phyloP scores from a whole-genome alignment of 2,888 invertebrate genomes.

The Parelbella ahira region DNA sequence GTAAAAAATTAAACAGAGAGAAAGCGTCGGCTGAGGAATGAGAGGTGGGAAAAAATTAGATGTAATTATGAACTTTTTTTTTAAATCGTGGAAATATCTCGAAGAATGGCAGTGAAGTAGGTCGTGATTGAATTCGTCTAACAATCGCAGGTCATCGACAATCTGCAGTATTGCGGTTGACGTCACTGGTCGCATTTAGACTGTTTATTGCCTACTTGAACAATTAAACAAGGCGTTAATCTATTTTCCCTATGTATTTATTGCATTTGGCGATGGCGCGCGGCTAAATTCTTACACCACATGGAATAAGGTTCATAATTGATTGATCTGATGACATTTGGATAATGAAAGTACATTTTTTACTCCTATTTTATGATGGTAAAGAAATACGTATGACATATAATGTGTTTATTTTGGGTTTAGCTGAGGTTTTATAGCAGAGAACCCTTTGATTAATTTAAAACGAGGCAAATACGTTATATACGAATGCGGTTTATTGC shows the following conservation, averaged over 20 bases:
- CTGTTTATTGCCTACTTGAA: constrained; percentile 9
- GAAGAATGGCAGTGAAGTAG: not conserved
- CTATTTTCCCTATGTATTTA: constrained; percentile 7
- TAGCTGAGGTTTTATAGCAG: too few species aligned
- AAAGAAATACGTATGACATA: constrained; percentile 2
- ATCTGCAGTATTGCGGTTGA: not conserved
- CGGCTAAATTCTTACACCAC: not conserved
- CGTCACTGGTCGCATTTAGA: constrained; percentile 13
- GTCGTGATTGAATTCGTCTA: not conserved
- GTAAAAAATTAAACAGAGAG: too few species aligned
- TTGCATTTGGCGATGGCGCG: not conserved
- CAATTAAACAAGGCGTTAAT: constrained; percentile 13
- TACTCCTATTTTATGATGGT: not conserved
- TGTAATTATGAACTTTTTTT: too few species aligned
- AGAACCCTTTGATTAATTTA: too few species aligned
- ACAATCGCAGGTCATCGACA: constrained; percentile 3
- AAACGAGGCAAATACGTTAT: too few species aligned
- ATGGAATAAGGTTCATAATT: not conserved
- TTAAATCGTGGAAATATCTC: too few species aligned
- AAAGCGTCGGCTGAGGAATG: too few species aligned
- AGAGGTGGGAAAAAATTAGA: too few species aligned
- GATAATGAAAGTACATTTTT: not conserved
- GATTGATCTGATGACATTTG: too few species aligned
- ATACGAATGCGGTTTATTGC: too few species aligned
- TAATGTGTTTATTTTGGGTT: too few species aligned